Evolutionary conservation across 2,797 vertebrate genomes (phyloP).

Genomic region (Dryobates pubescens): DNA sequence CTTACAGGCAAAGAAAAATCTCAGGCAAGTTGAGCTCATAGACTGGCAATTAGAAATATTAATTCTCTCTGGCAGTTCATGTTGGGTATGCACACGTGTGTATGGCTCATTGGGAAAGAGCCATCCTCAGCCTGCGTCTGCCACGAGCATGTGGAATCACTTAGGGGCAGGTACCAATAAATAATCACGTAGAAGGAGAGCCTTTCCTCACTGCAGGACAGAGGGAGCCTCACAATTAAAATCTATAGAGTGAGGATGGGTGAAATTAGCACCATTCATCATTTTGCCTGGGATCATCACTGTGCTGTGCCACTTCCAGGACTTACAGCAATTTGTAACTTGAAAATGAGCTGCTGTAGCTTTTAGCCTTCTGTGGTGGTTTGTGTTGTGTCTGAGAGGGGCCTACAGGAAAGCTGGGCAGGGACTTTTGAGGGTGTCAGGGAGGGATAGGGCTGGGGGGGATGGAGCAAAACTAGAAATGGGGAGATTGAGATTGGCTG

Average conservation of each 20-base stretch:
- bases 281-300: background rate
- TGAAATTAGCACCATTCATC: conserved; percentile 13
- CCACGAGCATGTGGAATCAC: background rate
- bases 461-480: no score
- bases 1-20: background rate
- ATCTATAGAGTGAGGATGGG: background rate
- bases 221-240: conserved; percentile 17
- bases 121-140: background rate
- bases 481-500: no score
- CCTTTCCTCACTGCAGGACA: background rate
- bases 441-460: no score
- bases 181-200: background rate
- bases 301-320: conserved; percentile 10
- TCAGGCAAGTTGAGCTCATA: background rate
- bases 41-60: conserved; percentile 1
- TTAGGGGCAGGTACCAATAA: conserved; percentile 7
- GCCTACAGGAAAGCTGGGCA: no score
- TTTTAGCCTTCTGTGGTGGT: background rate
- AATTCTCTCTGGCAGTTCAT: background rate
- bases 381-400: background rate
- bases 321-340: conserved; percentile 20
- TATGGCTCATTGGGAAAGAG: background rate
- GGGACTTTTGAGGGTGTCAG: no score
- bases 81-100: background rate
- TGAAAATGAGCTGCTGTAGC: background rate